These are phyloP conservation scores for Todiramphus chloris DNA, from an alignment of 2,113 vertebrate genomes.

Conservation along the genomic window DNA sequence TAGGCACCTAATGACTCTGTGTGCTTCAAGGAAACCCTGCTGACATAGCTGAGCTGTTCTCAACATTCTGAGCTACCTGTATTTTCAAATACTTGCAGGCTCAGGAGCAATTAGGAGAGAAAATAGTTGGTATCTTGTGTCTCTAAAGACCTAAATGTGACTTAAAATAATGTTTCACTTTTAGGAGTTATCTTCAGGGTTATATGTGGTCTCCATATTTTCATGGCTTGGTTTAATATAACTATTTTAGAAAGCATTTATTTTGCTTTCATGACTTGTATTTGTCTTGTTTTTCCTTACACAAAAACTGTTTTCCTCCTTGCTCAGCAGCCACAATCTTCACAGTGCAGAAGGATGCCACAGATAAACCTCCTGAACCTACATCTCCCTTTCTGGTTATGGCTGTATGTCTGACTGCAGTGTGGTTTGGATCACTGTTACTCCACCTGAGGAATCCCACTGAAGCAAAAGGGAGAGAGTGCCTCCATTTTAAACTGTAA, in stretches of 20 bases:
- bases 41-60: not conserved
- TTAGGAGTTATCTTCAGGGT: not conserved
- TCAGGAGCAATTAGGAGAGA: not conserved
- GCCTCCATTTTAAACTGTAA: not conserved
- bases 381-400: too few species aligned
- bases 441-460: accelerated
- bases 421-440: not conserved
- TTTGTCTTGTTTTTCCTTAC: not conserved
- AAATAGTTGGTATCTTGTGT: not conserved
- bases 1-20: not conserved
- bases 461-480: not conserved
- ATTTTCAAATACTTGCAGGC: not conserved
- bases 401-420: not conserved
- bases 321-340: accelerated
- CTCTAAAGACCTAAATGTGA: not conserved
- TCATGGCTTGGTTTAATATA: not conserved
- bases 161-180: not conserved
- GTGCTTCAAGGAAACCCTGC: not conserved
- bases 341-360: not conserved
- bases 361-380: not conserved
- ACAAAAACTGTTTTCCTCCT: not conserved
- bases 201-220: not conserved
- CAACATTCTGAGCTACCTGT: not conserved
- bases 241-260: not conserved
- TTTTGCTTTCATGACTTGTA: not conserved